Percentiles rank a stretch among this genome's conserved stretches.
Conservation (phyloP, 2,888 invertebrate genomes). For the Lasioglossum villosulum region DNA sequence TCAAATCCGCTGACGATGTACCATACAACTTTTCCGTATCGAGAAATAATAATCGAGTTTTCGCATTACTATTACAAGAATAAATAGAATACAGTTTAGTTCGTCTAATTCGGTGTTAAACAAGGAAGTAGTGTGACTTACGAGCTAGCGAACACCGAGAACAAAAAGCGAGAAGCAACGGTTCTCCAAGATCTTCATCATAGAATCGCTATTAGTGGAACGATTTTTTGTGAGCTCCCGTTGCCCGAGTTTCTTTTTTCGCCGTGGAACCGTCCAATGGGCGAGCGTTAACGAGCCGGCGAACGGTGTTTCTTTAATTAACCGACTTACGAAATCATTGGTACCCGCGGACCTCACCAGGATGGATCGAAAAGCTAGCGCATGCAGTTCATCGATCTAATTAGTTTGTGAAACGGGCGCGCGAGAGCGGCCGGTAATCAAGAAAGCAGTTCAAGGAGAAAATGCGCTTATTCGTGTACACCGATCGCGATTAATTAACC, state of each 20-base stretch:
- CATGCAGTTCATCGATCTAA: conserved; percentile 54
- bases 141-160: not conserved
- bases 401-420: conserved; percentile 50
- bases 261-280: not conserved
- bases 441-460: conserved; percentile 49
- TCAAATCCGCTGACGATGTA: no score
- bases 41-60: no score
- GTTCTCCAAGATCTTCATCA: conserved; percentile 39
- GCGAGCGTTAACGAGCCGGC: conserved; percentile 37
- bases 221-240: not conserved
- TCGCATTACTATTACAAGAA: no score
- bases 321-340: conserved; percentile 68
- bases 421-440: conserved; percentile 33
- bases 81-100: not conserved
- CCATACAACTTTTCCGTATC: no score
- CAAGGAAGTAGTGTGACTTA: not conserved
- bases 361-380: conserved; percentile 37
- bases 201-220: conserved; percentile 15
- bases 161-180: conserved; percentile 5
- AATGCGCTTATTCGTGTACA: conserved; percentile 31
- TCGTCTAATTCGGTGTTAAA: not conserved
- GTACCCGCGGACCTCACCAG: conserved; percentile 29
- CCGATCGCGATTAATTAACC: conserved; percentile 63
- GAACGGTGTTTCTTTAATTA: conserved; percentile 63
- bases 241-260: not conserved